Evolutionary conservation across 2,797 vertebrate species (phyloP).

Genomic region (Halcyon chelicuti): DNA sequence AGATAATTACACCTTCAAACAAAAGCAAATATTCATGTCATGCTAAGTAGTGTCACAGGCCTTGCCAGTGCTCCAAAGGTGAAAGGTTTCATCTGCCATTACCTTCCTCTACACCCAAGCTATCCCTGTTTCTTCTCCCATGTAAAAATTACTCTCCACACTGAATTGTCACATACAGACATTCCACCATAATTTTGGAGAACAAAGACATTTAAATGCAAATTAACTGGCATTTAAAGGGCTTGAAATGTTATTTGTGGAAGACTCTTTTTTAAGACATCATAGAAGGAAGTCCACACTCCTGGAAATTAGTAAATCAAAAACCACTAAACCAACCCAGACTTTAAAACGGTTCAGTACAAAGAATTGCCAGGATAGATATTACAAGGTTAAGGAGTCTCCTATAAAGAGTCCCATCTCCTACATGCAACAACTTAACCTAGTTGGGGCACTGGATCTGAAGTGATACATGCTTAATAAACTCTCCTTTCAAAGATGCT

Average conservation of each 20-base stretch:
- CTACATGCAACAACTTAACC: neutral
- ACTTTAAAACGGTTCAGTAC: neutral
- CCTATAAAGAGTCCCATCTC: neutral
- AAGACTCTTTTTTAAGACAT: neutral
- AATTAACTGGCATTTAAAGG: neutral
- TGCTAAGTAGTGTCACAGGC: neutral
- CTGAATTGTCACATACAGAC: neutral
- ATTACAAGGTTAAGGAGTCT: neutral
- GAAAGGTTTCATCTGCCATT: neutral
- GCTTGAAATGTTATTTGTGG: neutral
- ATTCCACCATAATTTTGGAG: neutral
- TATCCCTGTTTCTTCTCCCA: neutral
- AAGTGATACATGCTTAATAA: neutral
- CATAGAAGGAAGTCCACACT: neutral
- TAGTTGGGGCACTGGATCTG: neutral
- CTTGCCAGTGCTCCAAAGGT: neutral
- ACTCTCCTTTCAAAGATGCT: neutral
- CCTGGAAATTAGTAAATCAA: neutral
- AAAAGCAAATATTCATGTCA: neutral
- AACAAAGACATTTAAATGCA: neutral
- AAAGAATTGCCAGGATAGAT: neutral
- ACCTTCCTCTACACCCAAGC: neutral
- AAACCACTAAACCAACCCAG: neutral
- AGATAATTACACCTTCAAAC: neutral
- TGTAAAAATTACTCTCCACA: neutral